Percentiles rank a stretch among this genome's conserved stretches.
Conservation (phyloP, 2,797 vertebrate species). For the Danio kyathit region DNA sequence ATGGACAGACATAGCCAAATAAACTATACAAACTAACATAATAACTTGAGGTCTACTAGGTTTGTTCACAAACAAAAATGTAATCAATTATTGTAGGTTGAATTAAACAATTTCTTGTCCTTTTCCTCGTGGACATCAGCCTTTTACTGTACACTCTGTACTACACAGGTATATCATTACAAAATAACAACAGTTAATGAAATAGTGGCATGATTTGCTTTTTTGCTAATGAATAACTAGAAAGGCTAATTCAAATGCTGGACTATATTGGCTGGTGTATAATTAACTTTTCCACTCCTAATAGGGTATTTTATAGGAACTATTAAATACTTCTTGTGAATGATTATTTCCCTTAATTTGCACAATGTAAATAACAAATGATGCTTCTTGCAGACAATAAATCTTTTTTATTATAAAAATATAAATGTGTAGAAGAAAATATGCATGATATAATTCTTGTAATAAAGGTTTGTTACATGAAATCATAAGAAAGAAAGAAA, state of each 20-base stretch:
- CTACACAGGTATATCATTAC: background rate
- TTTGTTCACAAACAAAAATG: conserved; percentile 8
- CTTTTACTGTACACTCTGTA: background rate
- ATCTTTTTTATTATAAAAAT: background rate
- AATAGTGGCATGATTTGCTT: conserved; percentile 6
- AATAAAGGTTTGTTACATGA: background rate
- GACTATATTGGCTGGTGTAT: conserved; percentile 13
- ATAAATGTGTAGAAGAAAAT: background rate
- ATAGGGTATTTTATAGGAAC: background rate
- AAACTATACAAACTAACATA: background rate
- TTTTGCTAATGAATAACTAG: conserved; percentile 51
- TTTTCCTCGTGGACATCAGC: background rate
- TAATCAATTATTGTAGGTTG: background rate
- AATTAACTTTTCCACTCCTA: conserved; percentile 48
- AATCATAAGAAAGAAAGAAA: too few relatives aligned
- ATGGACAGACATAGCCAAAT: too few relatives aligned
- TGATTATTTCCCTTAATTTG: background rate
- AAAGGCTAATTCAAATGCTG: background rate
- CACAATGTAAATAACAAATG: background rate
- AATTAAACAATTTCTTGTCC: background rate
- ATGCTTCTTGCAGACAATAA: background rate
- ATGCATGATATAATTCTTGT: background rate
- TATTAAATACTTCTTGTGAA: background rate
- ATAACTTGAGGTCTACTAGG: background rate
- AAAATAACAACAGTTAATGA: background rate